Conservation (phyloP, 2,113 vertebrate species). For the Oenanthe melanoleuca region DNA sequence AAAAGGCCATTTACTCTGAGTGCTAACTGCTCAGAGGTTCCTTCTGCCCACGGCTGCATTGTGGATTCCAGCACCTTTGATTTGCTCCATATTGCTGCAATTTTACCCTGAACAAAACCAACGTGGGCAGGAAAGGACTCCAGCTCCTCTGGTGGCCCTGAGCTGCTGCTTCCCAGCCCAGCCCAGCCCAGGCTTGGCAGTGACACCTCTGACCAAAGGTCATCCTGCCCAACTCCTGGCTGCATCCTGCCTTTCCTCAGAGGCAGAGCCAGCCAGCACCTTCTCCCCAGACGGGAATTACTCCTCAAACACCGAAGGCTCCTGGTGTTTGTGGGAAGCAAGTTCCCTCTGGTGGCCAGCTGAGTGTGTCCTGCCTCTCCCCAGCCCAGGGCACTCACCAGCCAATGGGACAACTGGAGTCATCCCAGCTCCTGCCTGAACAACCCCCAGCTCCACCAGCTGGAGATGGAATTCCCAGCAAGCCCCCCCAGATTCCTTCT, state of each 20-base stretch:
- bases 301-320: rapidly evolving
- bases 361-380: not conserved
- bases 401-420: rapidly evolving
- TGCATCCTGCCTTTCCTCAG: no score
- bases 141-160: not conserved
- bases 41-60: rapidly evolving
- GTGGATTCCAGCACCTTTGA: not conserved
- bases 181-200: rapidly evolving
- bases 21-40: rapidly evolving
- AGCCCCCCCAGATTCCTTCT: rapidly evolving
- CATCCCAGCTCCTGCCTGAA: not conserved
- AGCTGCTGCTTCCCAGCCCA: rapidly evolving
- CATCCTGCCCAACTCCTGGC: rapidly evolving
- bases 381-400: rapidly evolving
- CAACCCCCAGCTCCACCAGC: not conserved
- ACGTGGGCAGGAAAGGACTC: not conserved
- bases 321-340: not conserved
- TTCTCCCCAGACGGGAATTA: not conserved
- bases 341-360: not conserved
- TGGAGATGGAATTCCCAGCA: rapidly evolving
- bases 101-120: not conserved
- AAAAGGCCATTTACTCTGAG: rapidly evolving
- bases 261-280: not conserved
- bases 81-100: not conserved
- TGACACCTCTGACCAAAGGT: not conserved